Conservation (phyloP, 2,888 invertebrate species). For the Plagodis dolabraria region DNA sequence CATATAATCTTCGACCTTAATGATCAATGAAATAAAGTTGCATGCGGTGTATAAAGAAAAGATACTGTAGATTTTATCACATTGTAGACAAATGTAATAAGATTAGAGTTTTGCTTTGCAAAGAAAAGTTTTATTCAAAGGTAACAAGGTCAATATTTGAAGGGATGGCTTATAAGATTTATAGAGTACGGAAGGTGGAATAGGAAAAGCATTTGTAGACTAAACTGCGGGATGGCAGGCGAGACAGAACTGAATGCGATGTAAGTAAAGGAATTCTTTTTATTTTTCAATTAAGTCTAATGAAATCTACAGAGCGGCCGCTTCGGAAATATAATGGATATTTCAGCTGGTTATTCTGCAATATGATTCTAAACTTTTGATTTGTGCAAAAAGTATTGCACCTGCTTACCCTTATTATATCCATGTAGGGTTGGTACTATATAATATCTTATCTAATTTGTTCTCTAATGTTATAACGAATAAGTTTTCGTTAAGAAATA, state of each 20-base stretch:
- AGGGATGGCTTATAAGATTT: constrained; percentile 22
- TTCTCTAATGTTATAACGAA: too few species aligned
- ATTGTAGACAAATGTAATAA: constrained; percentile 46
- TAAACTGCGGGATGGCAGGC: constrained; percentile 68
- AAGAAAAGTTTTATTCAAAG: constrained; percentile 38
- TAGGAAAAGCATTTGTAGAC: constrained; percentile 64
- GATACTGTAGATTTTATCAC: constrained; percentile 39
- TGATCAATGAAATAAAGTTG: constrained; percentile 35
- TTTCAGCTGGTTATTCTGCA: constrained; percentile 36
- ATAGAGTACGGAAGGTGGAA: constrained; percentile 32
- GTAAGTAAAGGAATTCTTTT: constrained; percentile 73
- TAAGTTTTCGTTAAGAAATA: too few species aligned
- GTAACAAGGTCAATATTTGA: not conserved
- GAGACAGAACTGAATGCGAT: constrained; percentile 64
- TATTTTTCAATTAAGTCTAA: constrained; percentile 75
- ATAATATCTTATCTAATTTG: too few species aligned
- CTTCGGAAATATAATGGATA: constrained; percentile 39
- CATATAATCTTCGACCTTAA: constrained; percentile 40
- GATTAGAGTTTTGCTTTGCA: constrained; percentile 28
- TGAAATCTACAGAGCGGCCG: constrained; percentile 58
- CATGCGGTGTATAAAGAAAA: constrained; percentile 28
- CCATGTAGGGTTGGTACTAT: too few species aligned
- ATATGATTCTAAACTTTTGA: too few species aligned
- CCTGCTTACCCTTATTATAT: too few species aligned
- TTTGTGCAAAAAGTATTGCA: too few species aligned